Conservation (phyloP, 1,140 invertebrate genomes). For the Drosophila tani region DNA sequence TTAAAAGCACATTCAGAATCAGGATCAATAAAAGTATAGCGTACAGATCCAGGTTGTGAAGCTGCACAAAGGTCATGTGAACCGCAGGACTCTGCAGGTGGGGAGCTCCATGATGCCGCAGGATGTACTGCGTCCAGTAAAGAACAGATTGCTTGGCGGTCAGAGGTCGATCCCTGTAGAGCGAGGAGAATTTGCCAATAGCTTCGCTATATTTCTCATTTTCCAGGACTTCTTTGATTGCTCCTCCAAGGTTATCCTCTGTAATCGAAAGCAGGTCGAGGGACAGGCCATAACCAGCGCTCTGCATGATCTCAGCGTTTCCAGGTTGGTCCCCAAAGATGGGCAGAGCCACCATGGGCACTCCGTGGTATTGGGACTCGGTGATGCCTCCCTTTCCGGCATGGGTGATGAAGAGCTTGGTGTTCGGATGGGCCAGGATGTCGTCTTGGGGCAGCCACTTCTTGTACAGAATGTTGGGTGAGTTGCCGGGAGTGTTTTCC, state of each 20-base stretch:
- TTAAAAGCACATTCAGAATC: too few relatives aligned
- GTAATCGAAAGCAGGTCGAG: constrained; percentile 82
- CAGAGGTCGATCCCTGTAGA: constrained; percentile 78
- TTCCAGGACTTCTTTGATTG: constrained; percentile 57
- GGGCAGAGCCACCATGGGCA: constrained; percentile 90
- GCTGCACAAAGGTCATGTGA: constrained; percentile 59
- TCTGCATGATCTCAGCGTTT: constrained; percentile 85
- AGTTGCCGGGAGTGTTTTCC: constrained; percentile 86
- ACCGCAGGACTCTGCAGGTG: constrained; percentile 76
- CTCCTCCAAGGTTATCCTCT: constrained; percentile 66
- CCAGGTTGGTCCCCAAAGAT: constrained; percentile 88
- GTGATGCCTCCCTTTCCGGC: constrained; percentile 89
- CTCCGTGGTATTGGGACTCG: constrained; percentile 89
- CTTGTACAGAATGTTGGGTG: constrained; percentile 87
- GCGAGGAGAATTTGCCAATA: constrained; percentile 53
- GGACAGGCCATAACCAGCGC: constrained; percentile 85
- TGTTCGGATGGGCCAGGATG: constrained; percentile 88
- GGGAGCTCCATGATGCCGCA: constrained; percentile 84
- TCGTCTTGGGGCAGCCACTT: constrained; percentile 91
- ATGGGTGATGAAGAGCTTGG: constrained; percentile 90
- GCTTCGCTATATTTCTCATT: constrained; percentile 59
- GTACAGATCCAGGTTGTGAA: constrained; percentile 71
- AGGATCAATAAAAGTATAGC: constrained; percentile 34
- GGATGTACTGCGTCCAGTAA: constrained; percentile 85
- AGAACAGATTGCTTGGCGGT: constrained; percentile 82